A percentile compares a stretch with the other conserved stretches of the same genome.
These are phyloP conservation scores for Luehdorfia chinensis DNA, from an alignment of 1,140 invertebrate genomes.

Conservation along the genomic window DNA sequence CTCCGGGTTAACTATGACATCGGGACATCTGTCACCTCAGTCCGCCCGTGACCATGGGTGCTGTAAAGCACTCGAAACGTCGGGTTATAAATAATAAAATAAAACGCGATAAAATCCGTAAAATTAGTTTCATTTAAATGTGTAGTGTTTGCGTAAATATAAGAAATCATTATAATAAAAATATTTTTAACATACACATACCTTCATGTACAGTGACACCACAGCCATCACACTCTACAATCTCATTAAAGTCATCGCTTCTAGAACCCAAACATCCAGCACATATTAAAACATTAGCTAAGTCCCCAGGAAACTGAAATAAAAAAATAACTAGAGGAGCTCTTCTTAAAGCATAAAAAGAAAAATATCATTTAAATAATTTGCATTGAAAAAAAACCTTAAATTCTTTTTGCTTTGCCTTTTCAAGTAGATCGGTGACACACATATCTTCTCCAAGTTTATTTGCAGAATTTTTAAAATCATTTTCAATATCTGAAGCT, in stretches of 20 bases:
- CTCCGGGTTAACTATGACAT: too few species aligned
- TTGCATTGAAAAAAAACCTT: too few species aligned
- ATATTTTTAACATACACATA: too few species aligned
- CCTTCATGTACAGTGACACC: constrained; percentile 97
- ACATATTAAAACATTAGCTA: constrained; percentile 86
- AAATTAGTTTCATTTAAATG: too few species aligned
- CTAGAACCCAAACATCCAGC: constrained; percentile 95
- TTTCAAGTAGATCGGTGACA: constrained; percentile 63
- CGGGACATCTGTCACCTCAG: too few species aligned
- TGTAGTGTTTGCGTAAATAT: too few species aligned
- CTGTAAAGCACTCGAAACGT: too few species aligned
- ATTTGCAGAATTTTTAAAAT: constrained; percentile 58
- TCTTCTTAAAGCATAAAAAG: constrained; percentile 7
- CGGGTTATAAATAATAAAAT: too few species aligned
- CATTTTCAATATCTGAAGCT: constrained; percentile 71
- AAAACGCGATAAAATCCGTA: too few species aligned
- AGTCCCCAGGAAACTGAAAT: constrained; percentile 54
- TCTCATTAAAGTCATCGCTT: constrained; percentile 96
- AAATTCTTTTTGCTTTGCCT: constrained; percentile 65
- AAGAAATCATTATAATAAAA: too few species aligned
- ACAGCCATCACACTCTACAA: constrained; percentile 97
- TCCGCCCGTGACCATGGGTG: too few species aligned
- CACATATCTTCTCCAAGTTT: constrained; percentile 61
- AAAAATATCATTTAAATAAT: too few species aligned
- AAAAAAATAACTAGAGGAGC: constrained; percentile 11